Conservation (phyloP, 2,797 vertebrate species). For the Lateolabrax maculatus region DNA sequence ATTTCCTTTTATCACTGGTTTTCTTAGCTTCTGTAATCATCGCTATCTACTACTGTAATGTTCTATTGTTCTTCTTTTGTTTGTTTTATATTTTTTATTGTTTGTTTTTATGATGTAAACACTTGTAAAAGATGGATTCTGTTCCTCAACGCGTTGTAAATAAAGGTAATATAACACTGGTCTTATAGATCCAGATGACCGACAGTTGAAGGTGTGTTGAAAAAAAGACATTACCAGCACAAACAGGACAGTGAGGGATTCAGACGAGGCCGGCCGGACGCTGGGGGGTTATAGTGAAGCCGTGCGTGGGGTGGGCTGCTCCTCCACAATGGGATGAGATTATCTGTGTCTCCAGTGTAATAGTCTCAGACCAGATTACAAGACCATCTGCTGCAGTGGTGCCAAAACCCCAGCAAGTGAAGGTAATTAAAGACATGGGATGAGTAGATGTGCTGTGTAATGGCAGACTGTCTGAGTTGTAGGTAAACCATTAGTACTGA, state of each 20-base stretch:
- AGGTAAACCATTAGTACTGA: not conserved
- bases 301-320: slow-evolving; percentile 15
- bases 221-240: not conserved
- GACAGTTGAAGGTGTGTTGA: not conserved
- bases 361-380: slow-evolving; percentile 63
- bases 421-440: slow-evolving; percentile 58
- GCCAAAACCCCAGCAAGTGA: slow-evolving; percentile 45
- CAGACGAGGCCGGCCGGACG: not conserved
- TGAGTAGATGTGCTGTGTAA: slow-evolving; percentile 1
- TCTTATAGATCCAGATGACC: not conserved
- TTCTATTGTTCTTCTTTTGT: not conserved
- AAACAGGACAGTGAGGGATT: not conserved
- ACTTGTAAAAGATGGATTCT: no score
- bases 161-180: no score
- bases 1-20: not conserved
- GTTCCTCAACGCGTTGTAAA: not conserved
- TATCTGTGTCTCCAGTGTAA: slow-evolving; percentile 53
- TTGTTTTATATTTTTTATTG: not conserved
- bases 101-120: not conserved
- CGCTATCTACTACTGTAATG: not conserved
- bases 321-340: slow-evolving; percentile 49
- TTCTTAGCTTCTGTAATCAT: not conserved
- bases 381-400: slow-evolving; percentile 64
- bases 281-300: not conserved
- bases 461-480: not conserved